Conservation (phyloP, 1,140 invertebrate species). For the Drosophila subpulchrella region DNA sequence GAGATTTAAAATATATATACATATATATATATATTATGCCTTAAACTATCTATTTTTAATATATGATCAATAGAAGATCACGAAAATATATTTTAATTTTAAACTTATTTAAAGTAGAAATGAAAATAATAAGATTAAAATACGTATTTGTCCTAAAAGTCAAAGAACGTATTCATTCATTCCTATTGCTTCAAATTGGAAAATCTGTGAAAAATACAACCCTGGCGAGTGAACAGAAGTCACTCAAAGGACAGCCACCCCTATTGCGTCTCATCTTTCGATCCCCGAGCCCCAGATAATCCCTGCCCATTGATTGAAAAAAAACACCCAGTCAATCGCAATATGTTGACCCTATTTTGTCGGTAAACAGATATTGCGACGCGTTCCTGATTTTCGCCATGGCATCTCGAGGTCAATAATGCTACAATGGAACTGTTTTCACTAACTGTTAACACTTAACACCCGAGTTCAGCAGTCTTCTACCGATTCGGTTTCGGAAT, state of each 20-base stretch:
- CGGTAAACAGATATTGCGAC: slow-evolving; percentile 49
- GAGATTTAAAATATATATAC: not conserved
- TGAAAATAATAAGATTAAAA: too few relatives aligned
- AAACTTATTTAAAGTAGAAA: not conserved
- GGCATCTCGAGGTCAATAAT: slow-evolving; percentile 40
- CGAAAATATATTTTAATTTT: not conserved
- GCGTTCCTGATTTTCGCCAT: slow-evolving; percentile 36
- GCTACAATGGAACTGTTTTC: slow-evolving; percentile 29
- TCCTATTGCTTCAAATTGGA: not conserved
- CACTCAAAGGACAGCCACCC: slow-evolving; percentile 34
- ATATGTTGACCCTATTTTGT: slow-evolving; percentile 45
- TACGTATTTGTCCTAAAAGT: too few relatives aligned
- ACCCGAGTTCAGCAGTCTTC: slow-evolving; percentile 20
- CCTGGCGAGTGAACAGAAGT: slow-evolving; percentile 12
- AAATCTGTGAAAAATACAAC: too few relatives aligned
- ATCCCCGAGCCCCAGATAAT: slow-evolving; percentile 5
- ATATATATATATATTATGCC: not conserved
- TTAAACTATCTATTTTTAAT: not conserved
- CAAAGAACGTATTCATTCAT: too few relatives aligned
- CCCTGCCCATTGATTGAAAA: slow-evolving; percentile 8
- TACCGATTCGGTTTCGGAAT: slow-evolving; percentile 15
- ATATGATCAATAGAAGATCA: not conserved
- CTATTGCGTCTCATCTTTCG: slow-evolving; percentile 18
- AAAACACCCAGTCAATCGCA: slow-evolving; percentile 24
- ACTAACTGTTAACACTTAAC: slow-evolving; percentile 33